Evolutionary conservation across 2,888 invertebrate genomes (phyloP).

Genomic region (Tribolium freemani): DNA sequence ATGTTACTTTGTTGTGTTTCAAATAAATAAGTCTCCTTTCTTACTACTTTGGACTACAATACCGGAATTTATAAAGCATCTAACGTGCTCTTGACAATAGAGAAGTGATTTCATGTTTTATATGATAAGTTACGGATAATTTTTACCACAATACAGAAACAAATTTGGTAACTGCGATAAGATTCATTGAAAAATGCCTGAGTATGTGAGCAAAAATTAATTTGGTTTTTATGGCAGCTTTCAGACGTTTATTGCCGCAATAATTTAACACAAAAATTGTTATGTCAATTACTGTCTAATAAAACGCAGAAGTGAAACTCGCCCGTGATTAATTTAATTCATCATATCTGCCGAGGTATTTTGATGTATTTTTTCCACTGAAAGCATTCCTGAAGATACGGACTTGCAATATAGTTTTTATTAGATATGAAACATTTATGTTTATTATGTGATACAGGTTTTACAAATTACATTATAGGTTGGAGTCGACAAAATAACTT

Average conservation of each 20-base stretch:
- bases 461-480: constrained; percentile 41
- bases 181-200: not conserved
- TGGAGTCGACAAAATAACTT: constrained; percentile 39
- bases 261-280: constrained; percentile 15
- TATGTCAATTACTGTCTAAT: constrained; percentile 17
- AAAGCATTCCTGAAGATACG: constrained; percentile 11
- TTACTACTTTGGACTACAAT: not conserved
- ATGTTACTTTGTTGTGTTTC: not conserved
- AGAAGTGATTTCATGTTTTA: not conserved
- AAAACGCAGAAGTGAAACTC: constrained; percentile 1
- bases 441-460: constrained; percentile 41
- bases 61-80: not conserved
- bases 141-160: not conserved
- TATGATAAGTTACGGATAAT: not conserved
- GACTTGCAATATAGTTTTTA: constrained; percentile 22
- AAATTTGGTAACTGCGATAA: not conserved
- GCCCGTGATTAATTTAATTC: constrained; percentile 6
- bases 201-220: constrained; percentile 1
- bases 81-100: not conserved
- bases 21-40: not conserved
- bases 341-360: not conserved
- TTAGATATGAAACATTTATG: constrained; percentile 33
- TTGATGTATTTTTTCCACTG: constrained; percentile 1
- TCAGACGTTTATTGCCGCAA: constrained; percentile 15
- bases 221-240: constrained; percentile 14